phyloP scores from a whole-genome alignment of 2,113 vertebrate species.

The Capra hircus region DNA sequence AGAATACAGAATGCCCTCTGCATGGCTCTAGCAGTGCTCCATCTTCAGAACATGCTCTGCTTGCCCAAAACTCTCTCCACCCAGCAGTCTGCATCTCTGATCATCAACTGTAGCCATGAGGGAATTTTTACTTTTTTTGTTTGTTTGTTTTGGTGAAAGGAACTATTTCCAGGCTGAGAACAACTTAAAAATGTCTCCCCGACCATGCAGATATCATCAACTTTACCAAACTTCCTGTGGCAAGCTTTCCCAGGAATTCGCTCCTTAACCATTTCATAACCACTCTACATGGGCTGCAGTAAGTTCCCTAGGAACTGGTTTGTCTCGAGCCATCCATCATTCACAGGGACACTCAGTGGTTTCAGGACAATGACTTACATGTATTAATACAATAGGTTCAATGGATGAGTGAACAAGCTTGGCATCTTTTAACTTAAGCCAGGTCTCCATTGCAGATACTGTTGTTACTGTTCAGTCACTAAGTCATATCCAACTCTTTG shows the following conservation, averaged over 20 bases:
- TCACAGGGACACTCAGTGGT: neutral
- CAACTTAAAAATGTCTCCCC: constrained; percentile 50
- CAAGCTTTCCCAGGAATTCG: neutral
- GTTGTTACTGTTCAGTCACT: neutral
- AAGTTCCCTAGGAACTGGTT: neutral
- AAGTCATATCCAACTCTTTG: neutral
- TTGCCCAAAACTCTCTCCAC: neutral
- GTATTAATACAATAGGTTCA: neutral
- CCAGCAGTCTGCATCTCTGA: neutral
- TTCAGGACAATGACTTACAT: neutral
- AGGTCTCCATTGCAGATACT: neutral
- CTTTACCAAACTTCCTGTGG: constrained; percentile 43
- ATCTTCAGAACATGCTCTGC: neutral
- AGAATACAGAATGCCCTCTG: neutral
- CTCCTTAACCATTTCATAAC: constrained; percentile 5
- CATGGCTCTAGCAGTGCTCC: neutral
- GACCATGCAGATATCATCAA: constrained; percentile 8
- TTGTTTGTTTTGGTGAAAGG: neutral
- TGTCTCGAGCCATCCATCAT: neutral
- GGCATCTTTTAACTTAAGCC: neutral
- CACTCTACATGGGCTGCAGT: neutral
- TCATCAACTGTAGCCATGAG: neutral
- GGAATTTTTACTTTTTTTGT: neutral
- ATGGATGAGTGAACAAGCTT: neutral
- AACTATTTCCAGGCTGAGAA: constrained; percentile 55